Base-by-base conservation (phyloP, 2,113 vertebrate genomes). In the Proterorhinus semilunaris region DNA sequence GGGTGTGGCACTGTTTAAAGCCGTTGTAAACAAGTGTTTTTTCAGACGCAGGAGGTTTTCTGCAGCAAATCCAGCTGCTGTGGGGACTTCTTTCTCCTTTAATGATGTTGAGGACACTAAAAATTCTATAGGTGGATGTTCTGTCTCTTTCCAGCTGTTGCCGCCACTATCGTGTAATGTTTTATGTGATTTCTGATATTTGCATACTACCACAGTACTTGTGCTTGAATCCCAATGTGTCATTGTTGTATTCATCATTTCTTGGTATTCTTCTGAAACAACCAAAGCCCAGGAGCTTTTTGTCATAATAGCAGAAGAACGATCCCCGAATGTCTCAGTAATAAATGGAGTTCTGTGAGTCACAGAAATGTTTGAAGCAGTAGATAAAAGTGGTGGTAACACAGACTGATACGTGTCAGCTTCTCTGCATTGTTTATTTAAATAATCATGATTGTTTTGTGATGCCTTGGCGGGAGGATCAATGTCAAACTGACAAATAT, bases 401-500 rank as follows among this genome's bases (percentile, higher is more conserved):
- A 87, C 89, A 1, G 95, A 93, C 93, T 93, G 90, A 85, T 94
- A 93, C 0, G 86, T 92, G 63, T 95, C 95, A 6, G 94, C 94
- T 81, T 95, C 96, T 88, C 95, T 94, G 89, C 97, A 99, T 64
- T 95, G 96, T 89, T 95, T 95, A 84, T 95, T 98, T 88, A 99
- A 95, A 91, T 95, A 95, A 91, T 95, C 93, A 90, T 97, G 98
- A 94, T 98, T 99, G 92, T 98, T 94, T 78, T 95, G 94, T 94
- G 95, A 93, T 92, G 96, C 96, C 94, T 93, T 92, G n/a, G 94
- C 89, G 15, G 96, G 96, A 50, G 96, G 96, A 88, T 97, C 95
- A 90, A 98, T 92, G 89, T 98, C 96, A 52, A 99, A 96, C 83
- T 99, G 98, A 89, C 97, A 99, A 76, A 99, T 89, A 69, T 96